Evolutionary conservation across 2,797 vertebrate genomes (phyloP).

Genomic region (Mareca strepera): DNA sequence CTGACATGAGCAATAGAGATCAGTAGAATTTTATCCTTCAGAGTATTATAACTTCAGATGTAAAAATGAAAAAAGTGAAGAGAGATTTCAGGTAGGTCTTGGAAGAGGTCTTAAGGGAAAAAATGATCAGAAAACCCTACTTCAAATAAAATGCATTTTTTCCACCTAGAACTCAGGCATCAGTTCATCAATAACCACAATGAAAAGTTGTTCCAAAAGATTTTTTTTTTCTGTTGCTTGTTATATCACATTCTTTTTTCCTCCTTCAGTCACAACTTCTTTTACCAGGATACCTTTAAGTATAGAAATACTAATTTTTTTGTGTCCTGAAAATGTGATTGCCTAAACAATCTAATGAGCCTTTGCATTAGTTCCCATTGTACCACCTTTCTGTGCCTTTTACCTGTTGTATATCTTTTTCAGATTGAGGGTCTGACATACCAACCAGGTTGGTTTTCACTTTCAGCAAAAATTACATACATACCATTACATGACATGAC

Average conservation of each 20-base stretch:
- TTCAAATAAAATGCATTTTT: not conserved
- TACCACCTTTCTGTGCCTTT: not conserved
- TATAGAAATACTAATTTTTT: not conserved
- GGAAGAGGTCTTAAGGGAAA: not conserved
- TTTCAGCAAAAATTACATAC: not conserved
- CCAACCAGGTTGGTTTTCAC: not conserved
- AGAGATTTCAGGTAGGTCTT: not conserved
- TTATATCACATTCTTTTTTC: not conserved
- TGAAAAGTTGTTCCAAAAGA: not conserved
- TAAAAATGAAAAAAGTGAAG: not conserved
- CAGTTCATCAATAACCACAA: not conserved
- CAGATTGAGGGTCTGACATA: not conserved
- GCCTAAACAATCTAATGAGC: not conserved
- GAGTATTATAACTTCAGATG: not conserved
- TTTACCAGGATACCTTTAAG: not conserved
- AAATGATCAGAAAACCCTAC: not conserved
- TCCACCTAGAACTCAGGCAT: not conserved
- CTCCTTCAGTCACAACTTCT: not conserved
- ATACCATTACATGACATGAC: not conserved
- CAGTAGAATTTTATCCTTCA: not conserved
- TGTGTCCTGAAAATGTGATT: not conserved
- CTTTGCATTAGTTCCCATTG: not conserved
- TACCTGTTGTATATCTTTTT: not conserved
- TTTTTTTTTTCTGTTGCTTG: not conserved
- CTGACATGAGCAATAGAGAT: not conserved